phyloP scores from a whole-genome alignment of 2,888 invertebrate species.

The Poecilus cupreus region DNA sequence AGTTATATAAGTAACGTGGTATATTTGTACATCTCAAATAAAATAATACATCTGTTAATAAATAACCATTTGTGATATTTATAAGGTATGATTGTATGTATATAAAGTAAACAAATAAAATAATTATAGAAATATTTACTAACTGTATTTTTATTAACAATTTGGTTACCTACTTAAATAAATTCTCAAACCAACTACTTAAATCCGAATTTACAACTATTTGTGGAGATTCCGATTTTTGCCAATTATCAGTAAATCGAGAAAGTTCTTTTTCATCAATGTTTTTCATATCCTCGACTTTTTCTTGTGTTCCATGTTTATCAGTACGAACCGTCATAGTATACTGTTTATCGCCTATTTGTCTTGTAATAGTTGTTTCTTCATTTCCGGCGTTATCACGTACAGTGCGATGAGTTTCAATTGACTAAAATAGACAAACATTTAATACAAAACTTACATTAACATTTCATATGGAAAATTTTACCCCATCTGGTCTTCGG shows the following conservation, averaged over 20 bases:
- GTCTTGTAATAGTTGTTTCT: slow-evolving; percentile 75
- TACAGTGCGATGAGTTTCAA: slow-evolving; percentile 76
- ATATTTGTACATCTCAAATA: slow-evolving; percentile 48
- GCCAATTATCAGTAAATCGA: slow-evolving; percentile 59
- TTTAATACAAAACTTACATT: neutral
- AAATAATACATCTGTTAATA: slow-evolving; percentile 42
- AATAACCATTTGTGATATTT: slow-evolving; percentile 60
- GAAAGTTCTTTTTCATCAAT: slow-evolving; percentile 68
- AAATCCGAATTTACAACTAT: slow-evolving; percentile 19
- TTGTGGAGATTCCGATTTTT: slow-evolving; percentile 19
- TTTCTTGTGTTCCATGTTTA: slow-evolving; percentile 68
- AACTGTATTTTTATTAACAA: slow-evolving; percentile 23
- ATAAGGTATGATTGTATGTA: slow-evolving; percentile 58
- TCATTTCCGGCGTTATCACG: slow-evolving; percentile 77
- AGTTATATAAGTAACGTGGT: slow-evolving; percentile 21
- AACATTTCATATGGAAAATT: slow-evolving; percentile 46
- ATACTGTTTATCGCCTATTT: slow-evolving; percentile 69
- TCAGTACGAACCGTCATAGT: slow-evolving; percentile 73
- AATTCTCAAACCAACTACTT: slow-evolving; percentile 64
- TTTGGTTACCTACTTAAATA: slow-evolving; percentile 65
- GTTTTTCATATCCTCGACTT: slow-evolving; percentile 68
- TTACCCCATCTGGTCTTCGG: slow-evolving; percentile 76
- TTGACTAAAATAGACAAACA: slow-evolving; percentile 66
- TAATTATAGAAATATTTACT: slow-evolving; percentile 40
- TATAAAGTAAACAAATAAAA: slow-evolving; percentile 55